Evolutionary conservation across 2,113 vertebrate genomes (phyloP).

Genomic region (Lathamus discolor): DNA sequence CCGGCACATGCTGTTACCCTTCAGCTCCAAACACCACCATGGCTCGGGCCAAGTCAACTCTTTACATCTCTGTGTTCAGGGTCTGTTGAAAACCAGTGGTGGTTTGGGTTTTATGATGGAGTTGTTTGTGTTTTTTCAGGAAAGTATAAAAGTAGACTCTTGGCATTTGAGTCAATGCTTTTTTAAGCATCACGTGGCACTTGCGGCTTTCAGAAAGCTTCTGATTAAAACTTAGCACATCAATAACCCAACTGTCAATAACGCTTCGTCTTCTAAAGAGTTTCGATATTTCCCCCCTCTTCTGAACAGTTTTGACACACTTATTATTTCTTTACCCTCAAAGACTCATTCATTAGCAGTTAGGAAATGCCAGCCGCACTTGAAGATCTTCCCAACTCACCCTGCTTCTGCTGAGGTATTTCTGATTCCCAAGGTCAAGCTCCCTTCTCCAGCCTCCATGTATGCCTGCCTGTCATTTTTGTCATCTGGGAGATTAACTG

Average conservation of each 20-base stretch:
- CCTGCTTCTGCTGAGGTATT: background rate
- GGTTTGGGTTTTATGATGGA: background rate
- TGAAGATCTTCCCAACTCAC: background rate
- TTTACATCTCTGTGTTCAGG: background rate
- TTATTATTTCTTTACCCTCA: background rate
- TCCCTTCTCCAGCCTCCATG: background rate
- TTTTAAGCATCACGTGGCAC: background rate
- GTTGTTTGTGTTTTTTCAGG: background rate
- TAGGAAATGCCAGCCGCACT: rapidly evolving
- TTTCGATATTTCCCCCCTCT: background rate
- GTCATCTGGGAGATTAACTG: background rate
- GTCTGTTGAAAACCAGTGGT: background rate
- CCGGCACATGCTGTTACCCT: rapidly evolving
- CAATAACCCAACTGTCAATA: background rate
- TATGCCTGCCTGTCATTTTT: background rate
- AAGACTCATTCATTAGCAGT: background rate
- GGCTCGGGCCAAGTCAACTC: rapidly evolving
- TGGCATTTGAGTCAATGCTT: background rate
- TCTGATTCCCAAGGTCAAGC: background rate
- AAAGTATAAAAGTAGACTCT: background rate
- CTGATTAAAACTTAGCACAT: background rate
- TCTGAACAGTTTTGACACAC: background rate
- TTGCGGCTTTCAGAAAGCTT: background rate
- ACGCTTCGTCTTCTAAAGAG: background rate
- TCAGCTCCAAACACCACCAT: rapidly evolving